These are phyloP conservation scores for Tetranychus truncatus DNA, from an alignment of 2,888 invertebrate genomes.

Conservation along the genomic window DNA sequence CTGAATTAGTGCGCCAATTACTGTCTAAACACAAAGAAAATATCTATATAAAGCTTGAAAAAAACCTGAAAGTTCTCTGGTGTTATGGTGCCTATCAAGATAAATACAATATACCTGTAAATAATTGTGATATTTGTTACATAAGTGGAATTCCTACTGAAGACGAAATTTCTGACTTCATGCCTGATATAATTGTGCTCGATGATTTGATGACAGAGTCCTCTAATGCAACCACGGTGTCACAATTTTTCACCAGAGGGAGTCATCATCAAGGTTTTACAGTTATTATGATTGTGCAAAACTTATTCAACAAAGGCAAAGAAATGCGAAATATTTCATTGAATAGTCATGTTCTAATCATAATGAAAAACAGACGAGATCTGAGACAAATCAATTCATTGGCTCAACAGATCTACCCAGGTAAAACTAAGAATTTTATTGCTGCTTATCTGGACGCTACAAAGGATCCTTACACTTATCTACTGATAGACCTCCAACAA, in stretches of 20 bases:
- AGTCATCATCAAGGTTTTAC: constrained; percentile 15
- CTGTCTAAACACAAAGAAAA: neutral
- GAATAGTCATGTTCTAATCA: constrained; percentile 11
- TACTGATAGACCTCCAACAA: constrained; percentile 14
- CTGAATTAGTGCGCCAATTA: constrained; percentile 3
- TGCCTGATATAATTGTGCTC: constrained; percentile 8
- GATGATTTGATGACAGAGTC: constrained; percentile 17
- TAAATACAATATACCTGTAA: neutral
- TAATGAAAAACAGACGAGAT: constrained; percentile 9
- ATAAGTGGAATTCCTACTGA: constrained; percentile 8
- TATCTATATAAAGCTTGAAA: neutral
- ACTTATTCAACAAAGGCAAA: constrained; percentile 17
- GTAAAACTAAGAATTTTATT: constrained; percentile 9
- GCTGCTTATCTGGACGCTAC: constrained; percentile 18
- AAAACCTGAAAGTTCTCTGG: constrained; percentile 11
- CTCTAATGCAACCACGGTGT: neutral
- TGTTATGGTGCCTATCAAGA: constrained; percentile 13
- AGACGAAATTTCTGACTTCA: neutral
- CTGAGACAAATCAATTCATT: constrained; percentile 2
- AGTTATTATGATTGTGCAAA: constrained; percentile 18
- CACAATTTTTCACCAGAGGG: constrained; percentile 7
- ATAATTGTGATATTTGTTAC: neutral
- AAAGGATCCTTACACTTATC: constrained; percentile 11
- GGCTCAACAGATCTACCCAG: constrained; percentile 11
- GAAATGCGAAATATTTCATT: constrained; percentile 15